phyloP scores from a whole-genome alignment of 2,888 invertebrate species.

The Sesia apiformis region DNA sequence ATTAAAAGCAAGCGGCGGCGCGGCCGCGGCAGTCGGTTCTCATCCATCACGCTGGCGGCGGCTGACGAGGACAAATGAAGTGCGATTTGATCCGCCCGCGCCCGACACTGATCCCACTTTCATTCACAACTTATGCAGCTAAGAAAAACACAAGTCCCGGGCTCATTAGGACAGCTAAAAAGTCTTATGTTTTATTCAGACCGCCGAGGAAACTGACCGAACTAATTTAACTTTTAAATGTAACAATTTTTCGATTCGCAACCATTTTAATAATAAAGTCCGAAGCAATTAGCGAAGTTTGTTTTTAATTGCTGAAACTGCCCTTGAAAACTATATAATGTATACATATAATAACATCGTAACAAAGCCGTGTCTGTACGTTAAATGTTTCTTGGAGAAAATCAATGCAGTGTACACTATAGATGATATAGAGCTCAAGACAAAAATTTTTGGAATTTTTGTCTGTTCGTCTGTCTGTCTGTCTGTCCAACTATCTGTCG shows the following conservation, averaged over 20 bases:
- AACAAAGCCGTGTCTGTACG: no score
- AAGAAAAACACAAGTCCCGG: constrained; percentile 54
- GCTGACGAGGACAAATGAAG: constrained; percentile 70
- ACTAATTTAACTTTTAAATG: constrained; percentile 68
- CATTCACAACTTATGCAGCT: constrained; percentile 65
- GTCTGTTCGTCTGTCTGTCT: no score
- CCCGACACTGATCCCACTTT: constrained; percentile 24
- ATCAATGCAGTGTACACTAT: no score
- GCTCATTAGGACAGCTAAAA: constrained; percentile 60
- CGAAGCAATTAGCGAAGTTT: constrained; percentile 31
- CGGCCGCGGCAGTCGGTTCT: constrained; percentile 30
- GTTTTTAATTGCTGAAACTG: constrained; percentile 1
- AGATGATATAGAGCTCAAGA: no score
- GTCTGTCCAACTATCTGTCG: no score
- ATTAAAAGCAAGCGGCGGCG: constrained; percentile 43
- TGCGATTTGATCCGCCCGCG: constrained; percentile 64
- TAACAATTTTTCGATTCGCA: constrained; percentile 56
- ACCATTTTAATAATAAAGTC: constrained; percentile 40
- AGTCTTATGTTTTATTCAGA: constrained; percentile 69
- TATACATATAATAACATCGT: background rate
- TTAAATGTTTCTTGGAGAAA: no score
- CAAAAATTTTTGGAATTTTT: no score
- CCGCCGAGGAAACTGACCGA: constrained; percentile 48
- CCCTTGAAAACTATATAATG: background rate
- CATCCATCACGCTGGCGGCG: constrained; percentile 55